These are phyloP conservation scores for Pseudoips prasinana DNA, from an alignment of 2,888 invertebrate species.

Conservation along the genomic window DNA sequence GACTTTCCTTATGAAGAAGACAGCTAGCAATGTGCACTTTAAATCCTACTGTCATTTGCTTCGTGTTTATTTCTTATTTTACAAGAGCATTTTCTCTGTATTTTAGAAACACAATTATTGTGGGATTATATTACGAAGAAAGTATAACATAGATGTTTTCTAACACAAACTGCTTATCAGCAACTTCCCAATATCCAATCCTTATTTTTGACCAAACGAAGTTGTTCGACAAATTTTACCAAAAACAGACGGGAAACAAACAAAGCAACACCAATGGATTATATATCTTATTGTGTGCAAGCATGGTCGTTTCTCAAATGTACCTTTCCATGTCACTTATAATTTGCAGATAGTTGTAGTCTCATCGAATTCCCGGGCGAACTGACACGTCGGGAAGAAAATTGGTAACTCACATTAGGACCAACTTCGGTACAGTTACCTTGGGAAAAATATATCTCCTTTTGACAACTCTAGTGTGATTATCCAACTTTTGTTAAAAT, in stretches of 20 bases:
- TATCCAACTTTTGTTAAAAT: constrained; percentile 23
- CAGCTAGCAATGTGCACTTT: too few relatives aligned
- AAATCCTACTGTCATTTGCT: too few relatives aligned
- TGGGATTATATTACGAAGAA: too few relatives aligned
- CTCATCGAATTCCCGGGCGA: constrained; percentile 31
- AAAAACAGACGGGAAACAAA: constrained; percentile 20
- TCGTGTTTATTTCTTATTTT: too few relatives aligned
- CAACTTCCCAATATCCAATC: too few relatives aligned
- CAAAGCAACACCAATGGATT: constrained; percentile 4
- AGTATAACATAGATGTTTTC: too few relatives aligned
- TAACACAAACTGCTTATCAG: too few relatives aligned
- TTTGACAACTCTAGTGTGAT: constrained; percentile 25
- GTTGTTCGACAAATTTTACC: constrained; percentile 25
- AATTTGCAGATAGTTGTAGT: constrained; percentile 18
- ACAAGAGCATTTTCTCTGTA: too few relatives aligned
- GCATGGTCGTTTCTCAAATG: constrained; percentile 20
- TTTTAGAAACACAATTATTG: too few relatives aligned
- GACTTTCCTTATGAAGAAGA: too few relatives aligned
- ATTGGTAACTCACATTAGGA: constrained; percentile 41
- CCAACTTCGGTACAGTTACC: constrained; percentile 25
- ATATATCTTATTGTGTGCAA: constrained; percentile 17
- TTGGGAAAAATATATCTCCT: constrained; percentile 26
- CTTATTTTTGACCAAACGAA: constrained; percentile 10
- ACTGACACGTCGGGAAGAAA: constrained; percentile 28
- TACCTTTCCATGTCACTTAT: constrained; percentile 14